Conservation (phyloP, 2,888 invertebrate genomes). For the Phyllotreta cruciferae region DNA sequence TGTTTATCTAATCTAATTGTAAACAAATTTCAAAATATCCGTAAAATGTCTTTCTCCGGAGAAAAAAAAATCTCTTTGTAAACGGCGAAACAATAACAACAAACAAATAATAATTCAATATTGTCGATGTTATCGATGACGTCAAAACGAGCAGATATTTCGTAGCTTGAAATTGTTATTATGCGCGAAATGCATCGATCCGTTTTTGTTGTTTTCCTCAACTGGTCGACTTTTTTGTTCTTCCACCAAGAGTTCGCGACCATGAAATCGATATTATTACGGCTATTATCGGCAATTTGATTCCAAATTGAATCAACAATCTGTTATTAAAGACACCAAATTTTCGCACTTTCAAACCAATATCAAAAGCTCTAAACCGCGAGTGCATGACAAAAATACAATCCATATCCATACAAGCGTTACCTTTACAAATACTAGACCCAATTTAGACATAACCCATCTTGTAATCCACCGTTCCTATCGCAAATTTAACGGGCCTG, state of each 20-base stretch:
- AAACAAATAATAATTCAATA: neutral
- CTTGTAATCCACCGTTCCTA: too few relatives aligned
- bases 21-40: conserved; percentile 11
- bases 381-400: too few relatives aligned
- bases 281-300: conserved; percentile 3
- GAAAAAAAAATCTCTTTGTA: neutral
- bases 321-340: too few relatives aligned
- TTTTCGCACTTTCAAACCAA: too few relatives aligned
- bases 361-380: too few relatives aligned
- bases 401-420: too few relatives aligned
- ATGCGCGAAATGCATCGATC: conserved; percentile 11
- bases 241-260: conserved; percentile 5
- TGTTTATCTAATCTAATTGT: conserved; percentile 12
- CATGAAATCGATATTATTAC: conserved; percentile 7
- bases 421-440: too few relatives aligned
- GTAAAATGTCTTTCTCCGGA: neutral
- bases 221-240: neutral
- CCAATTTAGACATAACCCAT: too few relatives aligned
- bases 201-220: conserved; percentile 3
- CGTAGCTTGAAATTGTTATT: conserved; percentile 10
- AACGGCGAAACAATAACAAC: neutral
- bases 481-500: too few relatives aligned
- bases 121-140: conserved; percentile 6
- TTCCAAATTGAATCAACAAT: neutral
- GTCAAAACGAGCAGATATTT: neutral